Evolutionary conservation across 2,113 vertebrate species (phyloP).

Genomic region (Dicrurus megarhynchus): DNA sequence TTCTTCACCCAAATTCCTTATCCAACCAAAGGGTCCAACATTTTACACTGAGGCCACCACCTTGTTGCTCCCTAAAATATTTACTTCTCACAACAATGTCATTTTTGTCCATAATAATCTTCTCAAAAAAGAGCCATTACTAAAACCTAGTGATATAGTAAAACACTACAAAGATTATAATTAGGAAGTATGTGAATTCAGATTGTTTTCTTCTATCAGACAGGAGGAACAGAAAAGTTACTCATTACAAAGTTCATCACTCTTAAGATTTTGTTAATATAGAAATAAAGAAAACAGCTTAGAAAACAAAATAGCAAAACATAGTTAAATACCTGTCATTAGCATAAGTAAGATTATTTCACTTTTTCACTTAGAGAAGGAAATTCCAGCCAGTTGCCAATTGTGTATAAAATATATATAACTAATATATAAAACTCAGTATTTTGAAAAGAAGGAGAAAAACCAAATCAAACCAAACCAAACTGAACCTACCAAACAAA

Average conservation of each 20-base stretch:
- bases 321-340: neutral
- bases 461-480: neutral
- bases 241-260: fast-evolving
- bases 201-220: neutral
- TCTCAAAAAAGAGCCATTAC: neutral
- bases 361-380: neutral
- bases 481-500: neutral
- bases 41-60: fast-evolving
- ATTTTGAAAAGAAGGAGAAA: neutral
- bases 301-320: neutral
- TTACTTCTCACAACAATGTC: neutral
- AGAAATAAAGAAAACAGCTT: neutral
- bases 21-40: neutral
- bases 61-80: neutral
- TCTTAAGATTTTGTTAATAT: neutral
- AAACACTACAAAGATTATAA: neutral
- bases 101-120: neutral
- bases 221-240: neutral
- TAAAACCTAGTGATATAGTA: neutral
- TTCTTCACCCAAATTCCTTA: neutral
- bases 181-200: neutral
- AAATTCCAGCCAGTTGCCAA: fast-evolving
- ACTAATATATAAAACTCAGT: neutral
- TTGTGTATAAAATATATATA: neutral
- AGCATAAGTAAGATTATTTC: neutral